phyloP scores from a whole-genome alignment of 1,140 invertebrate genomes.

The Conus ventricosus region DNA sequence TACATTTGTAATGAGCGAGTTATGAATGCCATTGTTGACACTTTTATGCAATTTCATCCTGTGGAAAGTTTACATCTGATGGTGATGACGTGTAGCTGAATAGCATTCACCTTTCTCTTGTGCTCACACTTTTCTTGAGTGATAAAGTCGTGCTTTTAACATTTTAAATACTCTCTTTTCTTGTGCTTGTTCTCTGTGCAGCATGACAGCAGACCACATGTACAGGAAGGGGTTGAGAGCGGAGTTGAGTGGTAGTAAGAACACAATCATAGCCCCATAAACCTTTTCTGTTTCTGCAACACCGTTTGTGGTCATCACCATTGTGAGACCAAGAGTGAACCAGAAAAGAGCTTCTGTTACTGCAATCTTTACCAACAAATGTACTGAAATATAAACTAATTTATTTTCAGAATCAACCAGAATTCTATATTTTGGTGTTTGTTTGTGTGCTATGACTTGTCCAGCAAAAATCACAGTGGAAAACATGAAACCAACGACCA shows the following conservation, averaged over 20 bases:
- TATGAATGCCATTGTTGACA: too few relatives aligned
- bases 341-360: constrained; percentile 50
- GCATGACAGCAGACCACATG: background rate
- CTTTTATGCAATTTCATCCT: too few relatives aligned
- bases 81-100: too few relatives aligned
- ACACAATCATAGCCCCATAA: constrained; percentile 33
- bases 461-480: constrained; percentile 47
- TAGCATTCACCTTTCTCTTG: too few relatives aligned
- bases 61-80: too few relatives aligned
- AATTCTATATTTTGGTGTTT: too few relatives aligned
- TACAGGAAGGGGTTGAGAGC: constrained; percentile 41
- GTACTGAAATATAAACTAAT: constrained; percentile 33
- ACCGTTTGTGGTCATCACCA: constrained; percentile 37
- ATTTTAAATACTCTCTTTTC: too few relatives aligned
- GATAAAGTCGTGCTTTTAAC: too few relatives aligned
- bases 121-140: too few relatives aligned
- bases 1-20: too few relatives aligned
- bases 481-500: constrained; percentile 41
- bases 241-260: constrained; percentile 44
- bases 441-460: constrained; percentile 26
- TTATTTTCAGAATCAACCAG: too few relatives aligned
- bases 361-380: constrained; percentile 35
- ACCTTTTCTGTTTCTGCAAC: background rate
- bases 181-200: too few relatives aligned
- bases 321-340: constrained; percentile 49